Evolutionary conservation across 1,140 invertebrate species (phyloP).

Genomic region (Bombus haemorrhoidalis): DNA sequence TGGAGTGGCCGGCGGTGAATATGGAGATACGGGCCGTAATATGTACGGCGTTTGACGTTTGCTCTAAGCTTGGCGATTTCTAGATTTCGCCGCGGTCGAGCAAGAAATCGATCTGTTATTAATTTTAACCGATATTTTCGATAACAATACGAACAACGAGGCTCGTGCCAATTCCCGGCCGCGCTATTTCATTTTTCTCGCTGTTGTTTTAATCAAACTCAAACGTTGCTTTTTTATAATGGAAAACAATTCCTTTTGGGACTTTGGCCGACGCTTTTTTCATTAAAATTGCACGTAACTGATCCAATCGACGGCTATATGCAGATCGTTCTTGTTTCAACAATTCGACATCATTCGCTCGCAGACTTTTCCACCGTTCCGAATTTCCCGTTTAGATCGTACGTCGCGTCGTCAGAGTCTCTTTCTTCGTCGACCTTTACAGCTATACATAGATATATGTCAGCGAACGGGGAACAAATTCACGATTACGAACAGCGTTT

Average conservation of each 20-base stretch:
- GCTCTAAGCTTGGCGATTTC: not conserved
- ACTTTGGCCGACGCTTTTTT: not conserved
- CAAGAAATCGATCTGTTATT: not conserved
- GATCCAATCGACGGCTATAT: not conserved
- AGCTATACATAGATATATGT: too few relatives aligned
- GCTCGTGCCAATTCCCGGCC: not conserved
- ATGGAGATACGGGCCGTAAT: not conserved
- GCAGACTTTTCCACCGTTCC: not conserved
- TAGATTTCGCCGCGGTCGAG: not conserved
- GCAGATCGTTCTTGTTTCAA: not conserved
- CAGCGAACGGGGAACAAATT: not conserved
- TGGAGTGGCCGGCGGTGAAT: not conserved
- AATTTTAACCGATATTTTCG: conserved; percentile 9
- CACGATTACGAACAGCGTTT: not conserved
- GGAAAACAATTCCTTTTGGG: conserved; percentile 20
- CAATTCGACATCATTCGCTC: not conserved
- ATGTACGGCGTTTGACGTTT: not conserved
- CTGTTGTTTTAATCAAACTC: conserved; percentile 20
- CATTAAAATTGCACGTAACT: conserved; percentile 17
- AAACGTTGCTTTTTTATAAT: conserved; percentile 16
- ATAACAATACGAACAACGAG: not conserved
- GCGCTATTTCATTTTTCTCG: not conserved
- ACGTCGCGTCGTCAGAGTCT: too few relatives aligned
- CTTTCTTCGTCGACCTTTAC: too few relatives aligned
- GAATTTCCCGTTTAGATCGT: too few relatives aligned